A percentile compares a stretch with the other conserved stretches of the same genome.
Evolutionary conservation across 1,140 invertebrate genomes (phyloP).

Genomic region (Drosophila tristis): DNA sequence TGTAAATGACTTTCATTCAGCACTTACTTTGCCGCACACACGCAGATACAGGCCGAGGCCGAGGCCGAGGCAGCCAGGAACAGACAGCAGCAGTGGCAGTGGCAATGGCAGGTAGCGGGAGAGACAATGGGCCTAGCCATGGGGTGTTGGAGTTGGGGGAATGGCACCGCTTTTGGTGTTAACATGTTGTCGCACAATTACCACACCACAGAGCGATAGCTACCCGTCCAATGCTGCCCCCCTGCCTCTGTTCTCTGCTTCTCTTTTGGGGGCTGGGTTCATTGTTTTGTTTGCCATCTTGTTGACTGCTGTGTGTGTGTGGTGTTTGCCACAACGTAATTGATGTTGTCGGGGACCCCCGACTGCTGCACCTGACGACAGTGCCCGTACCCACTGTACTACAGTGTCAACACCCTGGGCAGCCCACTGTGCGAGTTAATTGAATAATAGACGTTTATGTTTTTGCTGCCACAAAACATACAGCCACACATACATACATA

Average conservation of each 20-base stretch:
- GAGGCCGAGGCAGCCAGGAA: background rate
- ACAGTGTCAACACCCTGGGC: background rate
- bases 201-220: slow-evolving; percentile 56
- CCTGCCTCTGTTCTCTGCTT: background rate
- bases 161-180: slow-evolving; percentile 66
- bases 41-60: slow-evolving; percentile 8
- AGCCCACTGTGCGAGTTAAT: slow-evolving; percentile 68
- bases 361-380: slow-evolving; percentile 41
- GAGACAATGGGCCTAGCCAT: slow-evolving; percentile 48
- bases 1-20: slow-evolving; percentile 77
- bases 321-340: slow-evolving; percentile 60
- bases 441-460: slow-evolving; percentile 80
- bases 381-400: background rate
- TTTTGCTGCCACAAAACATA: slow-evolving; percentile 43
- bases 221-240: background rate
- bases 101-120: slow-evolving; percentile 12
- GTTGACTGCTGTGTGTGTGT: slow-evolving; percentile 54
- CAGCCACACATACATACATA: slow-evolving; percentile 19
- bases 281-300: slow-evolving; percentile 47
- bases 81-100: background rate
- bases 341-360: slow-evolving; percentile 47
- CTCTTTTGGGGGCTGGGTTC: background rate
- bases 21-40: slow-evolving; percentile 19
- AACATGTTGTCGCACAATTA: slow-evolving; percentile 78
- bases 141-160: slow-evolving; percentile 26